Evolutionary conservation across 1,140 invertebrate genomes (phyloP).

Genomic region (Achroia grisella): DNA sequence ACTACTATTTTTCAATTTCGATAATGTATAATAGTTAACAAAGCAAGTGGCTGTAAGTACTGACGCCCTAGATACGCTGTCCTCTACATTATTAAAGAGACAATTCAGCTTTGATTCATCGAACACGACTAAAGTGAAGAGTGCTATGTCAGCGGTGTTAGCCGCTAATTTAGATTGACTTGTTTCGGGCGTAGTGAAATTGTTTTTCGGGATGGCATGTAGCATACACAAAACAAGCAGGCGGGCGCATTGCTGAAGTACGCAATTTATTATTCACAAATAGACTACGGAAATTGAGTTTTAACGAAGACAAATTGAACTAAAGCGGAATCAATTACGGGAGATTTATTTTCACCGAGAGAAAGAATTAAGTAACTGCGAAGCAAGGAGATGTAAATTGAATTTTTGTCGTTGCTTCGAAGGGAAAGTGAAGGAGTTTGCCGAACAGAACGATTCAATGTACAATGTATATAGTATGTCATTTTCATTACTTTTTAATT

Average conservation of each 20-base stretch:
- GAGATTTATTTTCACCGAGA: slow-evolving; percentile 61
- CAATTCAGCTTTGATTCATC: slow-evolving; percentile 11
- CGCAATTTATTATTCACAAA: slow-evolving; percentile 67
- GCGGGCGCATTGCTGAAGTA: slow-evolving; percentile 36
- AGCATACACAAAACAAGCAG: slow-evolving; percentile 30
- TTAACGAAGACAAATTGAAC: slow-evolving; percentile 70
- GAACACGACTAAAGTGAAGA: slow-evolving; percentile 15
- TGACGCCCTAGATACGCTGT: neutral
- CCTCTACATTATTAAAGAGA: slow-evolving; percentile 24
- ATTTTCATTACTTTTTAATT: too few species aligned
- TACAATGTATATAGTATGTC: neutral
- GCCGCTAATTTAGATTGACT: slow-evolving; percentile 55
- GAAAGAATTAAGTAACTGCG: slow-evolving; percentile 57
- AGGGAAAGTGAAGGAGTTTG: slow-evolving; percentile 24
- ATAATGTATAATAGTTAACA: too few species aligned
- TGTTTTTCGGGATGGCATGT: slow-evolving; percentile 26
- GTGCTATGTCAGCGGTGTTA: slow-evolving; percentile 17
- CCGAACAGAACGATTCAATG: slow-evolving; percentile 10
- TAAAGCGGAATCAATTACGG: slow-evolving; percentile 66
- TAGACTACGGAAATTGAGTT: slow-evolving; percentile 66
- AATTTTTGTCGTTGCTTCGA: slow-evolving; percentile 45
- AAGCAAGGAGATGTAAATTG: slow-evolving; percentile 55
- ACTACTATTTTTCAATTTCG: too few species aligned
- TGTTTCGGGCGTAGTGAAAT: slow-evolving; percentile 33
- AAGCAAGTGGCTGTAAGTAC: slow-evolving; percentile 3